phyloP scores from a whole-genome alignment of 30 jellyfish, hydroid and myxozoan genomes.

The Aurelia sp. region DNA sequence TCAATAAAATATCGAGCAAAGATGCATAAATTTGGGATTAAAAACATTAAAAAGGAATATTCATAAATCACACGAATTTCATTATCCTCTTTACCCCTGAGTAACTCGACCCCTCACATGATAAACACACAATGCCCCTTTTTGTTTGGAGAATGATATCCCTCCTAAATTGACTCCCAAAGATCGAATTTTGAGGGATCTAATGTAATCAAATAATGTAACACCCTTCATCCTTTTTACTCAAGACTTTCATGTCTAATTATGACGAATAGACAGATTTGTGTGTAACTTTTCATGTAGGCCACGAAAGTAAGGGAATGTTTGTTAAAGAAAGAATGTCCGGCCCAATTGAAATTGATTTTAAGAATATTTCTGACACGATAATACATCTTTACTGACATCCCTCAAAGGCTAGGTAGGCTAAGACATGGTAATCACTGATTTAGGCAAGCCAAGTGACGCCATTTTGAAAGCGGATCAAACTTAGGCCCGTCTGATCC shows the following conservation, averaged over 20 bases:
- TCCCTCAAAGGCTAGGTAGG: conserved; percentile 66
- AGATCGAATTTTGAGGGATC: conserved; percentile 33
- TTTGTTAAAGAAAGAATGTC: conserved; percentile 69
- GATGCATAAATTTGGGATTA: no score
- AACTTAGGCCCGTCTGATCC: conserved; percentile 81
- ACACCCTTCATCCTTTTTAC: conserved; percentile 34
- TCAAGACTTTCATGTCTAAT: conserved; percentile 5
- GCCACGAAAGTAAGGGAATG: conserved; percentile 27
- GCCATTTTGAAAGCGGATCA: conserved; percentile 81
- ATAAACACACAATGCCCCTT: neutral
- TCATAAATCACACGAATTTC: conserved; percentile 2
- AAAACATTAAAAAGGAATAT: neutral
- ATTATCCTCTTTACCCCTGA: conserved; percentile 22
- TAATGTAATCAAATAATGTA: conserved; percentile 12
- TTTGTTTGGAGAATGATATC: neutral
- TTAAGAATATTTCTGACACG: conserved; percentile 63
- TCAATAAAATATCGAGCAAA: no score
- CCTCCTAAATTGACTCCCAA: neutral
- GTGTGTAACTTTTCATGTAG: neutral
- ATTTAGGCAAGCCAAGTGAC: conserved; percentile 66
- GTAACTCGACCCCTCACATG: neutral
- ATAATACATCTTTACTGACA: conserved; percentile 47
- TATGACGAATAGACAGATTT: conserved; percentile 14
- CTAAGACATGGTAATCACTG: conserved; percentile 78
- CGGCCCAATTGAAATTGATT: conserved; percentile 56